Evolutionary conservation across 2,113 vertebrate genomes (phyloP), one percentile per base, ranked within the genome.

Genomic region (Grus americana): DNA sequence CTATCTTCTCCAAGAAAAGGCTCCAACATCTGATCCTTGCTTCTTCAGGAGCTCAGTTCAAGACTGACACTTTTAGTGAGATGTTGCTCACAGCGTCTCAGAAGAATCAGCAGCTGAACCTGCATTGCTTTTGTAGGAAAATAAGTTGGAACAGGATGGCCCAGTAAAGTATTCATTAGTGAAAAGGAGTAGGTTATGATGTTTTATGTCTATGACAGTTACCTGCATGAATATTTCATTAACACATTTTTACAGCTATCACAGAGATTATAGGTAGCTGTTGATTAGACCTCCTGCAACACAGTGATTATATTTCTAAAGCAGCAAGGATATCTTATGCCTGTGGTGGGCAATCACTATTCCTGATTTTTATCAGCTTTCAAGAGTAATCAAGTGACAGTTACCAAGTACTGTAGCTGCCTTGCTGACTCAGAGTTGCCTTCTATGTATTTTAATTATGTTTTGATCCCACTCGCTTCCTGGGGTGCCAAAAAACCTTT

Each of bases 261-360:
- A 61, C 32, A 59, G 84, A 91, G 92, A 78, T 92, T 93, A 66
- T 59, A 91, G 85, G 82, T 74, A 96, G 94, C 81, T 96, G 88
- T 83, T 97, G 96, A 97, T 96, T 97, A 97, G 96, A 90, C 88
- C 87, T 98, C 89, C 86, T 87, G 86, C 57, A 89, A 95, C 79
- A 90, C 76, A 63, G 87, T 90, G 94, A 97, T 96, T 97, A 82
- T 91, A 54, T 92, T 97, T 90, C 92, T 89, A 68, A 97, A 86
- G 55, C 59, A 83, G 61, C 12, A 73, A 97, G 59, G 50, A 47
- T 76, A 73, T 61, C 71, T 95, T 91, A 82, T 83, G 86, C 96
- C 93, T 79, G 88, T 54, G 89, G 96, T 76, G 88, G 93, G 90
- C 95, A 97, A 96, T 98, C 90, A 88, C 61, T 42, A 23, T 49